Evolutionary conservation across 1,140 invertebrate genomes (phyloP), one percentile per base, ranked within the genome.

Genomic region (Camponotus vicinus): DNA sequence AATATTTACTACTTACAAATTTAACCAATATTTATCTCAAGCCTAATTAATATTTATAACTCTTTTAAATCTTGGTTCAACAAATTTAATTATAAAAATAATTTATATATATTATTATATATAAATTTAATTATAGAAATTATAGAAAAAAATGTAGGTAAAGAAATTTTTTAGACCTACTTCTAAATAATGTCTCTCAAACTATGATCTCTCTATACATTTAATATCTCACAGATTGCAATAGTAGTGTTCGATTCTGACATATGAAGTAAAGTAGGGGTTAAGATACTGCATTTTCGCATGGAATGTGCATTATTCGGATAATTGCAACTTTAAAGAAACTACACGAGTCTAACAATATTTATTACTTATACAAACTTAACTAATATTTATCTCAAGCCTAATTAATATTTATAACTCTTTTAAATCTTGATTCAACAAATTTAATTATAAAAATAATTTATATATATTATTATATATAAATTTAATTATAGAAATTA

Each of bases 221-320:
- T 13, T 52, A 1, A 55, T 75, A 75, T 40, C 1, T 1, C 11
- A 57, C 37, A 57, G n/a, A 70, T 69, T 37, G 64, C 63, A 37
- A 32, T 27, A 57, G n/a, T 7, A 57, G 34, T 6, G 21, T 45
- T 45, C 9, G 88, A 91, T 90, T 90, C 79, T 55, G 27, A 82
- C 66, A 71, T n/a, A 37, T 55, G 55, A 21, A 21, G 45, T 8
- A 11, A 37, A 5, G 37, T 2, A 5, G 37, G 37, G 42, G 40
- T 73, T 73, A 73, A 82, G 67, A 49, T 71, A 71, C 18, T 66
- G 32, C 64, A 66, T 80, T 82, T 73, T 52, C 79, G 45, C n/a
- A 27, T n/a, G 55, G 18, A 59, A 73, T 61, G 21, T 21, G 37
- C 37, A 73, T 45, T 82, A 13, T 18, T n/a, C 40, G 15, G 45